Conservation (phyloP, 2,888 invertebrate genomes). For the Drosophila mulleri region DNA sequence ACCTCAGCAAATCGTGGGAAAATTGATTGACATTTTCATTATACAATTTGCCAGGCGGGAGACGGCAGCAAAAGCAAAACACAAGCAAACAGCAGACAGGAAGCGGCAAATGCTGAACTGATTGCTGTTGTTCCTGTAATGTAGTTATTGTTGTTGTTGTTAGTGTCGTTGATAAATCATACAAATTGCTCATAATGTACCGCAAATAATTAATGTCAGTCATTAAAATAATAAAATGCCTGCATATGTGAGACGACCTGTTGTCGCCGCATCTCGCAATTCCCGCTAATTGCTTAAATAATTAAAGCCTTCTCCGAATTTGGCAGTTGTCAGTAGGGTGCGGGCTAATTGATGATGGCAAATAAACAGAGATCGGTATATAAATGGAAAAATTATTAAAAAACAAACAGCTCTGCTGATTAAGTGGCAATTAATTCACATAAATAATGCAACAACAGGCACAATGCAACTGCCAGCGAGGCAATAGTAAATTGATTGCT, state of each 20-base stretch:
- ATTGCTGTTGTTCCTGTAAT: constrained; percentile 17
- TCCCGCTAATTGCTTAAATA: constrained; percentile 54
- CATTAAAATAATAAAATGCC: constrained; percentile 73
- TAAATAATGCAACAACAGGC: constrained; percentile 59
- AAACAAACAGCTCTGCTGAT: constrained; percentile 33
- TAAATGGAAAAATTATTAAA: constrained; percentile 1
- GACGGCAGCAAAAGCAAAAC: constrained; percentile 49
- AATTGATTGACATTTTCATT: constrained; percentile 83
- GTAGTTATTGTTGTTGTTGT: constrained; percentile 24
- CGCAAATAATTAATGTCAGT: constrained; percentile 73
- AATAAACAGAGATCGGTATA: constrained; percentile 22
- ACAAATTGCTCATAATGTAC: constrained; percentile 73
- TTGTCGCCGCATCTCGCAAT: constrained; percentile 20
- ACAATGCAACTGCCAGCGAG: constrained; percentile 34
- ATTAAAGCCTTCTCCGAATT: constrained; percentile 51
- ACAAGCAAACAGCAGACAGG: constrained; percentile 33
- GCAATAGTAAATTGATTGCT: constrained; percentile 47
- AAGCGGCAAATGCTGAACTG: constrained; percentile 45
- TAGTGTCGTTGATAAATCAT: constrained; percentile 46
- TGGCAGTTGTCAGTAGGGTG: constrained; percentile 39
- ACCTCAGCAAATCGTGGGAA: constrained; percentile 78
- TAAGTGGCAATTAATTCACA: constrained; percentile 60
- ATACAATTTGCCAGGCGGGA: constrained; percentile 70
- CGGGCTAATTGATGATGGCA: constrained; percentile 36
- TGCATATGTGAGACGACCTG: constrained; percentile 25